Base-by-base conservation (phyloP, 2,113 vertebrate species). In the Pimephales promelas region DNA sequence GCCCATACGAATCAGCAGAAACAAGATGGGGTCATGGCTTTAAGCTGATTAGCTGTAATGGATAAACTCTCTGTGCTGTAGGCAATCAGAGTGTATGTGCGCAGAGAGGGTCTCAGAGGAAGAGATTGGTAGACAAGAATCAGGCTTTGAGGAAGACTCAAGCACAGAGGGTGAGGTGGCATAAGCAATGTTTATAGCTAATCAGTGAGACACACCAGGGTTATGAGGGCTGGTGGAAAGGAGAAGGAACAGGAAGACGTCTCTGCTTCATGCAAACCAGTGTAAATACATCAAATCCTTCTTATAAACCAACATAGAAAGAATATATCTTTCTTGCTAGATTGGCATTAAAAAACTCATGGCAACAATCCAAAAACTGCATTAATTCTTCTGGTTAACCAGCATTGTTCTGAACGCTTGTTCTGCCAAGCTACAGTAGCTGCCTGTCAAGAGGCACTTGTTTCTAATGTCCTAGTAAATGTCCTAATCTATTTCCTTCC, bases 31-130 rank as follows among this genome's bases (percentile, higher is more conserved):
- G 66, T 80, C 70, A 40, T 26, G n/a, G 66, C 79, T 70, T 70
- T 40, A 36, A 47, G 24, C 43, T 84, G 76, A 84, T 80, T 84
- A 80, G 52, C 75, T n/a, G 70, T 66, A 81, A 76, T 85, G 56
- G 76, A 79, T 79, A 84, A 73, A 76, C 70, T 80, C 34, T 70
- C 71, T 18, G 36, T 57, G 81, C 31, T 56, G 78, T 62, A 20
- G 52, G 78, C 78, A 87, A 84, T 81, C 78, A 87, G 71, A 77
- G 22, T 10, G 5, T 28, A 47, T 77, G 18, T 1, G 3, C 20
- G 24, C 16, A 71, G 24, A 34, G 47, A 68, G 62, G 64, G 40
- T n/a, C 34, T 71, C n/a, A 9, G 49, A 59, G 61, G 57, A 86
- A 66, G 79, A 81, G 64, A 81, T 45, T 72, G 52, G 61, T 20